A percentile compares a stretch with the other conserved stretches of the same genome.
These are phyloP conservation scores for Stenotaenia linearis DNA, from an alignment of 2,888 invertebrate species.

Conservation along the genomic window DNA sequence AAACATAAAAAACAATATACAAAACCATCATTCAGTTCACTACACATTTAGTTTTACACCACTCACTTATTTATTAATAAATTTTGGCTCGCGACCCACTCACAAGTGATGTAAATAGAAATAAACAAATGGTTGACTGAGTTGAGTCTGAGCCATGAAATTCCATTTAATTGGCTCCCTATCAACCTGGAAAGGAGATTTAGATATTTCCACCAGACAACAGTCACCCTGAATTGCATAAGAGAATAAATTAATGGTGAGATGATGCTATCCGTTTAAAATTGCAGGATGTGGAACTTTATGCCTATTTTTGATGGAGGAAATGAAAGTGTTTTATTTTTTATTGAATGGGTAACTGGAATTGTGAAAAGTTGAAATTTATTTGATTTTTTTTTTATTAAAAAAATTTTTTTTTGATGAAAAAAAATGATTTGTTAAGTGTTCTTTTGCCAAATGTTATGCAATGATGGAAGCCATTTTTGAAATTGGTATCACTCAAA, in stretches of 20 bases:
- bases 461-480: neutral
- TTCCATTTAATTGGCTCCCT: neutral
- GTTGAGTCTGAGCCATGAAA: neutral
- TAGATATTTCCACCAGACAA: neutral
- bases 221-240: neutral
- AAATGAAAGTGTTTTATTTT: neutral
- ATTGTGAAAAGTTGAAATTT: neutral
- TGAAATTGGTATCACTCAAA: neutral
- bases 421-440: too few relatives aligned
- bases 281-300: neutral
- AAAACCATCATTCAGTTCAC: too few relatives aligned
- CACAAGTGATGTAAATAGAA: neutral
- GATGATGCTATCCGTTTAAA: neutral
- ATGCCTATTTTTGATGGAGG: neutral
- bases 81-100: neutral
- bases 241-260: neutral
- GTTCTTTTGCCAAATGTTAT: neutral
- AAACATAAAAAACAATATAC: too few relatives aligned
- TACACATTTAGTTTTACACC: too few relatives aligned
- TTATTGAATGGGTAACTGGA: neutral
- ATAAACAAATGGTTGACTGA: slow-evolving; percentile 3
- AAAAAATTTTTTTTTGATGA: neutral
- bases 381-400: neutral
- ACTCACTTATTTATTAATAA: too few relatives aligned
- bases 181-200: neutral